Conservation (phyloP, 2,797 vertebrate genomes). For the Trichosurus vulpecula region DNA sequence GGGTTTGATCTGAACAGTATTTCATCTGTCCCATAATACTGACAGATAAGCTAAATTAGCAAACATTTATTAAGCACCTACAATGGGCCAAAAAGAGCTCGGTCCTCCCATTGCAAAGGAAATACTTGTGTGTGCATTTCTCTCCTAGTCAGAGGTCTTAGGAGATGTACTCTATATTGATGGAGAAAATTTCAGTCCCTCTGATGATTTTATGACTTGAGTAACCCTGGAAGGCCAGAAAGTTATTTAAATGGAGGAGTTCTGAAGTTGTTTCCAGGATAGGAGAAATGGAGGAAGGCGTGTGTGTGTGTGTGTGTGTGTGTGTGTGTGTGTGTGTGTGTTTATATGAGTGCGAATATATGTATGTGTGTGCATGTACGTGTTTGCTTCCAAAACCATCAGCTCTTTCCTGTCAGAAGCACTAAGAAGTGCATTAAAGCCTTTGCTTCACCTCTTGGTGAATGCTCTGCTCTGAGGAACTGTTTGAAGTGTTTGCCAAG, state of each 20-base stretch:
- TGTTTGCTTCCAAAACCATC: slow-evolving; percentile 60
- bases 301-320: background rate
- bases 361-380: background rate
- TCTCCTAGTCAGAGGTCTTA: background rate
- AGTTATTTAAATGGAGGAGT: background rate
- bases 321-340: background rate
- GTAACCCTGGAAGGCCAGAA: background rate
- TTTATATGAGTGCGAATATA: background rate
- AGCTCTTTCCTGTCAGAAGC: slow-evolving; percentile 62
- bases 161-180: background rate
- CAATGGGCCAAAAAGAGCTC: background rate
- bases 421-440: slow-evolving; percentile 63
- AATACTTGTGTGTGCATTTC: background rate
- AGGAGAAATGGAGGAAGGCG: background rate
- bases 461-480: slow-evolving; percentile 46
- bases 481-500: slow-evolving; percentile 73
- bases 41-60: background rate
- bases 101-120: background rate
- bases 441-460: slow-evolving; percentile 55
- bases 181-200: background rate
- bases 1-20: background rate
- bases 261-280: background rate
- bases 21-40: background rate
- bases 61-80: background rate
- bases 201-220: background rate